A percentile compares a stretch with the other conserved stretches of the same genome.
Conservation (phyloP, 2,888 invertebrate genomes). For the Ornithoptera priamus region DNA sequence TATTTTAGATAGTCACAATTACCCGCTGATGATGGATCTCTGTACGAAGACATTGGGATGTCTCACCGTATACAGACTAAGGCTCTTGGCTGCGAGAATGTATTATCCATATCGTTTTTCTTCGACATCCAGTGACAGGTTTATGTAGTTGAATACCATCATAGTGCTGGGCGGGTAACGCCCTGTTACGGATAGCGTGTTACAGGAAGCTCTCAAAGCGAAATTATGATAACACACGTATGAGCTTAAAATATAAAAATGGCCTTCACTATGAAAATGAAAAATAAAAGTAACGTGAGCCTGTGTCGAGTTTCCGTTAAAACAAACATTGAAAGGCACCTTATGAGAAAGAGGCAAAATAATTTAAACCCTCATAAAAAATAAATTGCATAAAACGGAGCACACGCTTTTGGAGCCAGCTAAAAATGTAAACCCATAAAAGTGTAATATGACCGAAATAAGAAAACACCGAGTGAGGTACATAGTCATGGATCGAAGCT, state of each 20-base stretch:
- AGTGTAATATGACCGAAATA: constrained; percentile 44
- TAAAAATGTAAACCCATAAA: constrained; percentile 34
- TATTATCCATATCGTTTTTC: no score
- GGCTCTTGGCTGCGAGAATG: no score
- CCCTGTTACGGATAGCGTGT: no score
- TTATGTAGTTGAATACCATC: no score
- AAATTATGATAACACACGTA: neutral
- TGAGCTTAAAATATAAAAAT: neutral
- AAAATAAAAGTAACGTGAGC: constrained; percentile 14
- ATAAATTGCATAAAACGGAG: constrained; percentile 29
- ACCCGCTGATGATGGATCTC: no score
- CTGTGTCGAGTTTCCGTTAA: constrained; percentile 27
- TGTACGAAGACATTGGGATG: no score
- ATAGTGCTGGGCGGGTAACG: no score
- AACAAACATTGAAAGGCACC: constrained; percentile 17
- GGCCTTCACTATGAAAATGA: neutral
- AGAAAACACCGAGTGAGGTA: constrained; percentile 44
- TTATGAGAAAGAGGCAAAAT: constrained; percentile 14
- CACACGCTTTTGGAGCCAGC: constrained; percentile 23
- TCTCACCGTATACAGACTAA: no score
- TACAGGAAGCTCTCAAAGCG: no score
- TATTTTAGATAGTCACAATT: no score
- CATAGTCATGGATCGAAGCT: constrained; percentile 41
- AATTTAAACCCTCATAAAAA: constrained; percentile 27
- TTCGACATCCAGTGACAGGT: no score